These are phyloP conservation scores for Lithophane ornitopus DNA, from an alignment of 2,888 invertebrate species.

Conservation along the genomic window DNA sequence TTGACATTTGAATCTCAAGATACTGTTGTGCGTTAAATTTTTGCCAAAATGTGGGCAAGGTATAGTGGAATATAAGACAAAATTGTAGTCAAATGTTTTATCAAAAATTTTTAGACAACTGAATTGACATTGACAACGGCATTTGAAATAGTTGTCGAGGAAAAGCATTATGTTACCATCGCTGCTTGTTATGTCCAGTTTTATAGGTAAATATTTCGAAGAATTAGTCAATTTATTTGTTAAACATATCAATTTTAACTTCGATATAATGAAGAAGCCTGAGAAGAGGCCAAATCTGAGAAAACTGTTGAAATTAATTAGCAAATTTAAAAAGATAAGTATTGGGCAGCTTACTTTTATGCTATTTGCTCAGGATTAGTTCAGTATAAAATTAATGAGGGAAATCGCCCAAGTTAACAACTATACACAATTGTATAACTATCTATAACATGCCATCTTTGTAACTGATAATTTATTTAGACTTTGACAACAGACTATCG, in stretches of 20 bases:
- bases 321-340: background rate
- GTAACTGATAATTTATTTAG: constrained; percentile 8
- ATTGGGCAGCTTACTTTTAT: background rate
- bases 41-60: constrained; percentile 23
- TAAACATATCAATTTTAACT: constrained; percentile 62
- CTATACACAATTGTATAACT: background rate
- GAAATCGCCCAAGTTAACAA: background rate
- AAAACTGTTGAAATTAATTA: background rate
- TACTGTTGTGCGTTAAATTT: constrained; percentile 35
- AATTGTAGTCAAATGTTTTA: constrained; percentile 36
- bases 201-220: constrained; percentile 31
- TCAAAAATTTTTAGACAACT: constrained; percentile 4
- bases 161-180: constrained; percentile 19
- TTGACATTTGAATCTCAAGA: constrained; percentile 44
- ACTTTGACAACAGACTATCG: constrained; percentile 13
- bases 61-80: constrained; percentile 22
- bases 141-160: constrained; percentile 16
- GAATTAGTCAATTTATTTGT: constrained; percentile 64
- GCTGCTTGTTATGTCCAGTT: constrained; percentile 13
- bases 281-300: background rate
- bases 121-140: no score
- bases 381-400: constrained; percentile 1
- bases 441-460: background rate
- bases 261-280: constrained; percentile 5
- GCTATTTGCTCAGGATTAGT: background rate